These are phyloP conservation scores for Lochmaea crataegi DNA, from an alignment of 2,888 invertebrate species.

Conservation along the genomic window DNA sequence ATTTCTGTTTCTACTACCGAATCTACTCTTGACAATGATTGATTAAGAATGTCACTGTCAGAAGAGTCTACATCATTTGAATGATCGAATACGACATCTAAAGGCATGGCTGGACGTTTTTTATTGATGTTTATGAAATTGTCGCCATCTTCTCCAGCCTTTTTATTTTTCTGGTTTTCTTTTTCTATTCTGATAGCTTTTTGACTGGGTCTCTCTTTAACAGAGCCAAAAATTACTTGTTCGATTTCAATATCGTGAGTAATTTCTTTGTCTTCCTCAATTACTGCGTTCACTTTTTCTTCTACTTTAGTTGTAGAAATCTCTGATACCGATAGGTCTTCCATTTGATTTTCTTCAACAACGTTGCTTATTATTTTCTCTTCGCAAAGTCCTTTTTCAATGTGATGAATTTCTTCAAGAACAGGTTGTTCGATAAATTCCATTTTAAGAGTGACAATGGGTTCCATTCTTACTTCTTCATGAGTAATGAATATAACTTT, in stretches of 20 bases:
- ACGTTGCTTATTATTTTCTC: neutral
- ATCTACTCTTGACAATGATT: constrained; percentile 57
- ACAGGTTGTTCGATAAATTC: constrained; percentile 66
- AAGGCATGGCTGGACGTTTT: constrained; percentile 54
- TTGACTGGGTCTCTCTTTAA: constrained; percentile 67
- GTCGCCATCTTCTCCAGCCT: constrained; percentile 61
- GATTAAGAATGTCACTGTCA: constrained; percentile 37
- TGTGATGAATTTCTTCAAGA: constrained; percentile 46
- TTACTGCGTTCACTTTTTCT: constrained; percentile 37
- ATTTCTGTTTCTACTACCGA: constrained; percentile 64
- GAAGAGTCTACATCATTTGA: constrained; percentile 40
- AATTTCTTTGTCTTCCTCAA: constrained; percentile 37
- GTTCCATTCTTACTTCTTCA: constrained; percentile 76
- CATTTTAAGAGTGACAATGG: constrained; percentile 75
- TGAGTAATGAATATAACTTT: constrained; percentile 78
- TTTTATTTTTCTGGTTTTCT: constrained; percentile 46
- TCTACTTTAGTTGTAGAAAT: neutral
- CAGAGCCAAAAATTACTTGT: constrained; percentile 73
- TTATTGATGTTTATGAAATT: constrained; percentile 50
- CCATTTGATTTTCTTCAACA: neutral
- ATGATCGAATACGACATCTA: constrained; percentile 50
- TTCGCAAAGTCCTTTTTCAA: constrained; percentile 41
- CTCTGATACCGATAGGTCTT: neutral
- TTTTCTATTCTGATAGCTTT: constrained; percentile 29
- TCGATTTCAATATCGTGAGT: constrained; percentile 61